Percentiles rank a stretch among this genome's conserved stretches.
Evolutionary conservation across 2,797 vertebrate species (phyloP).

Genomic region (Enteromius trimaculatus): DNA sequence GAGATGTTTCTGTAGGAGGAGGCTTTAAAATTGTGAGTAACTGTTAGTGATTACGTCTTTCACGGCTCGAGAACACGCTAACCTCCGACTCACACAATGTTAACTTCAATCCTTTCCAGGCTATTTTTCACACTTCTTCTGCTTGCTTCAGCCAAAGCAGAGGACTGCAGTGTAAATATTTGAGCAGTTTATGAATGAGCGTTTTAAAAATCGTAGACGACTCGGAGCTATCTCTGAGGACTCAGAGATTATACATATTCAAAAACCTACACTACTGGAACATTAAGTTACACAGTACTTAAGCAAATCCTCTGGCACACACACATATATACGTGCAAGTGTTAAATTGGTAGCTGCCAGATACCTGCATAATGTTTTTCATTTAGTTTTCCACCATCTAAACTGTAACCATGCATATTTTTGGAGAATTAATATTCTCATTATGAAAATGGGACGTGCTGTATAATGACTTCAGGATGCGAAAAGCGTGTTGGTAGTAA

Average conservation of each 20-base stretch:
- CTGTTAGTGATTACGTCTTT: slow-evolving; percentile 39
- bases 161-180: slow-evolving; percentile 31
- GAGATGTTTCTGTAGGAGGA: slow-evolving; percentile 33
- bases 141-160: slow-evolving; percentile 20
- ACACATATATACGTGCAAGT: neutral
- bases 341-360: slow-evolving; percentile 33
- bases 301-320: slow-evolving; percentile 19
- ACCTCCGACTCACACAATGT: slow-evolving; percentile 9
- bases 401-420: neutral
- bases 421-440: slow-evolving; percentile 7
- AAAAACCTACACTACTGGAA: slow-evolving; percentile 47
- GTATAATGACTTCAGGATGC: neutral
- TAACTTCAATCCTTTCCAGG: slow-evolving; percentile 33
- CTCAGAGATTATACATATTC: slow-evolving; percentile 57
- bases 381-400: neutral
- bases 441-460: slow-evolving; percentile 3
- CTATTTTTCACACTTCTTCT: slow-evolving; percentile 27
- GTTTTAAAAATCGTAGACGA: slow-evolving; percentile 39
- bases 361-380: slow-evolving; percentile 17
- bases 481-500: neutral
- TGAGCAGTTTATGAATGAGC: slow-evolving; percentile 51
- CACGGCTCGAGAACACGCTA: slow-evolving; percentile 14
- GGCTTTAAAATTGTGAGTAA: slow-evolving; percentile 32
- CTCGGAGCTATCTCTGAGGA: slow-evolving; percentile 65
- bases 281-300: slow-evolving; percentile 46